A percentile compares a stretch with the other conserved stretches of the same genome.
phyloP scores from a whole-genome alignment of 2,113 vertebrate genomes.

The Anarrhichthys ocellatus region DNA sequence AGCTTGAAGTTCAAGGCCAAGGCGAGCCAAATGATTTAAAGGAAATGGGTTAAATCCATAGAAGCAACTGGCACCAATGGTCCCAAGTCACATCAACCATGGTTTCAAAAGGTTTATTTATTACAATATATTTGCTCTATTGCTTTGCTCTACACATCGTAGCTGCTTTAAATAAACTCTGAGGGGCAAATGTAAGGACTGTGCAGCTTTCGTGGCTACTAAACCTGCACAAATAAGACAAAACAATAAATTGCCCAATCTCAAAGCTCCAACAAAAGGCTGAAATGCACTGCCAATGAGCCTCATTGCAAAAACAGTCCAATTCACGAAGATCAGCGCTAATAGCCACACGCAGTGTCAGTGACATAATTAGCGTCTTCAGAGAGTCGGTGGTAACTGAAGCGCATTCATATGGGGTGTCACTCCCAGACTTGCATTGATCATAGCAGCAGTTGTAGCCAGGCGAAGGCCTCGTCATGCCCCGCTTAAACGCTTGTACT shows the following conservation, averaged over 20 bases:
- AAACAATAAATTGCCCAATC: not conserved
- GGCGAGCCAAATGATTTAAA: not conserved
- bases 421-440: too few species aligned
- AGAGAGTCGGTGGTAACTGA: too few species aligned
- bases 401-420: too few species aligned
- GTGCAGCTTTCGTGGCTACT: not conserved
- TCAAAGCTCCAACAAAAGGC: too few species aligned
- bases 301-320: not conserved
- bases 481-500: too few species aligned
- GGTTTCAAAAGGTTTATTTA: not conserved
- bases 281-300: not conserved
- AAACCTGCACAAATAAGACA: not conserved
- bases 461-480: too few species aligned
- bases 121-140: not conserved
- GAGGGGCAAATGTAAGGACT: not conserved
- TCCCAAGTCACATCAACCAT: not conserved
- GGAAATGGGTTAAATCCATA: not conserved
- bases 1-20: not conserved
- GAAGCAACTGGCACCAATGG: not conserved
- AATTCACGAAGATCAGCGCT: not conserved
- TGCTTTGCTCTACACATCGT: not conserved
- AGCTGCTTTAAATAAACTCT: not conserved
- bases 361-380: not conserved
- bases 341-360: not conserved
- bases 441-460: too few species aligned